Percentiles rank a stretch among this genome's conserved stretches.
Evolutionary conservation across 2,888 invertebrate genomes (phyloP).

Genomic region (Masnerella sp.): DNA sequence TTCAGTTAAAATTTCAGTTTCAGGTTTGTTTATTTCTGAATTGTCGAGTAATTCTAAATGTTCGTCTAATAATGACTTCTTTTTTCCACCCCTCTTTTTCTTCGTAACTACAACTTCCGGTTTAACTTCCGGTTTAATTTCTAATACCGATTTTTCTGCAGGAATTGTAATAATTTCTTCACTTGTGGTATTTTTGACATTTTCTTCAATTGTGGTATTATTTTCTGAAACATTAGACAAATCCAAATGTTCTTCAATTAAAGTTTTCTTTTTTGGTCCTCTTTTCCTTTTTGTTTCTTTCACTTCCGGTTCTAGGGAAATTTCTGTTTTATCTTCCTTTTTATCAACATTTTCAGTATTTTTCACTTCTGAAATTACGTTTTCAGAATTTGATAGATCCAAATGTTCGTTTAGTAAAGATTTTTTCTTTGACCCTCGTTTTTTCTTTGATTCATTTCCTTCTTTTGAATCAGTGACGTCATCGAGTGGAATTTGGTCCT

Average conservation of each 20-base stretch:
- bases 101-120: too few relatives aligned
- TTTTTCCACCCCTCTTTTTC: too few relatives aligned
- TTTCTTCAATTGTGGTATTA: too few relatives aligned
- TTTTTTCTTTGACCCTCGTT: background rate
- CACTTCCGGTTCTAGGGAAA: background rate
- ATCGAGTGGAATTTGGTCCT: background rate
- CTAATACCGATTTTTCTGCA: too few relatives aligned
- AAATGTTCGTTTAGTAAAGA: background rate
- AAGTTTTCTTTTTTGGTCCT: constrained; percentile 1
- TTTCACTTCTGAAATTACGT: too few relatives aligned
- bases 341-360: background rate
- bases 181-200: too few relatives aligned
- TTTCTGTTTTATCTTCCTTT: background rate
- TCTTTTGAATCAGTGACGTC: background rate
- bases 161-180: too few relatives aligned
- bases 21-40: too few relatives aligned
- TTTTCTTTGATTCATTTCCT: background rate
- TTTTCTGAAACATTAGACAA: background rate
- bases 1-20: too few relatives aligned
- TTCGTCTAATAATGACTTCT: too few relatives aligned
- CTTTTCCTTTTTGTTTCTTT: constrained; percentile 1
- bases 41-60: too few relatives aligned
- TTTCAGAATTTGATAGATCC: background rate
- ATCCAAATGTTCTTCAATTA: constrained; percentile 6
- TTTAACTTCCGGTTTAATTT: too few relatives aligned